Evolutionary conservation across 1,140 invertebrate species (phyloP).

Genomic region (Brachionus koreanus): DNA sequence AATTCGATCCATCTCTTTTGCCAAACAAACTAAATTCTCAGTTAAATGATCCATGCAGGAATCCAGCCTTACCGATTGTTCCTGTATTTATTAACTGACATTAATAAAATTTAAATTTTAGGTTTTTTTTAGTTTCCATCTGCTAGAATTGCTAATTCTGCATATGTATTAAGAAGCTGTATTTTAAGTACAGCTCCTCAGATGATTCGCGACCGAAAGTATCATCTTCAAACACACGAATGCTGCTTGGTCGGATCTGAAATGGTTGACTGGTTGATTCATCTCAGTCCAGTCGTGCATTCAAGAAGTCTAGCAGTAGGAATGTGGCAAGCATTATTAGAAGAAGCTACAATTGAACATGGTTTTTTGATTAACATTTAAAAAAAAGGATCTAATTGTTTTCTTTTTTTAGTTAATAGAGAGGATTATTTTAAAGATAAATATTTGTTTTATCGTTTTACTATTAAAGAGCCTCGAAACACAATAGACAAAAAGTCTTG

Average conservation of each 20-base stretch:
- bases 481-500: conserved; percentile 54
- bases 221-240: conserved; percentile 59
- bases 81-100: background rate
- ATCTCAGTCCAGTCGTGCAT: conserved; percentile 55
- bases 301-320: conserved; percentile 71
- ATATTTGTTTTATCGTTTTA: conserved; percentile 75
- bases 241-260: conserved; percentile 65
- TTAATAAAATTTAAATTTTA: background rate
- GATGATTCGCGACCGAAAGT: conserved; percentile 65
- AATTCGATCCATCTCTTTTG: conserved; percentile 42
- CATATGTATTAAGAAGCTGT: conserved; percentile 65
- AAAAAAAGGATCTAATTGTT: background rate
- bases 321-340: conserved; percentile 79
- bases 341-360: conserved; percentile 73
- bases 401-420: conserved; percentile 63
- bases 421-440: conserved; percentile 80
- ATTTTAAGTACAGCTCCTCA: conserved; percentile 66
- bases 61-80: conserved; percentile 43
- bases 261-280: conserved; percentile 73
- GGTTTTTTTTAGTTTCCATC: background rate
- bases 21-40: background rate
- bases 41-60: conserved; percentile 31
- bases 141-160: conserved; percentile 22
- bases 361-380: conserved; percentile 61
- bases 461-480: conserved; percentile 62